These are phyloP conservation scores for Australoheros scitulus DNA, from an alignment of 2,113 vertebrate species.

Conservation along the genomic window DNA sequence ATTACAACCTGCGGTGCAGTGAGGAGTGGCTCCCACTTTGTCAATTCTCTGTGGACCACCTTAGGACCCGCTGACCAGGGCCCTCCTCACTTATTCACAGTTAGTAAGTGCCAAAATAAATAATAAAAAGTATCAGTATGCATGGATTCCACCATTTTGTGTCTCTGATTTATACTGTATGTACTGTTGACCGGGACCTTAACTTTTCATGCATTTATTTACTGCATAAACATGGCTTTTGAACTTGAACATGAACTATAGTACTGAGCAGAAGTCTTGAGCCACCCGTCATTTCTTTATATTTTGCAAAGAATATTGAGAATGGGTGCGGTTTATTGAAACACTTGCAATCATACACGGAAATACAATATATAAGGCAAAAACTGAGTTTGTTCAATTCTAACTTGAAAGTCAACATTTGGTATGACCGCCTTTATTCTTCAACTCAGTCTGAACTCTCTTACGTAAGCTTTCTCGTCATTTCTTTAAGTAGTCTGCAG, in stretches of 20 bases:
- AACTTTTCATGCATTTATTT: slow-evolving; percentile 11
- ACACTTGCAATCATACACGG: neutral
- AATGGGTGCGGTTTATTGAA: neutral
- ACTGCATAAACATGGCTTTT: neutral
- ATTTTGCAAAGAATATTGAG: neutral
- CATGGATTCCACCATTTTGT: slow-evolving; percentile 32
- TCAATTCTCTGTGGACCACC: slow-evolving; percentile 57
- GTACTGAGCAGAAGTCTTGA: neutral
- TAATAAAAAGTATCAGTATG: slow-evolving; percentile 58
- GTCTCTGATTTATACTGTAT: slow-evolving; percentile 3
- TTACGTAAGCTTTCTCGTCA: neutral
- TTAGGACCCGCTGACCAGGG: slow-evolving; percentile 37
- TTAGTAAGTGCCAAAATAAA: slow-evolving; percentile 62
- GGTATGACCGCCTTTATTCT: neutral
- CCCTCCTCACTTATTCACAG: slow-evolving; percentile 56
- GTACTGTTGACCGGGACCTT: neutral
- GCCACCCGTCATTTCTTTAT: neutral
- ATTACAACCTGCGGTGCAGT: slow-evolving; percentile 61
- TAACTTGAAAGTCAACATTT: neutral
- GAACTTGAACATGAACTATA: slow-evolving; percentile 1
- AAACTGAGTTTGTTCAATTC: neutral
- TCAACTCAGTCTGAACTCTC: neutral
- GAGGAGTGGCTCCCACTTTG: slow-evolving; percentile 38
- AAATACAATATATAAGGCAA: neutral
- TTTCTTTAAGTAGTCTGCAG: neutral